Evolutionary conservation across 2,797 vertebrate species (phyloP), one percentile per base, ranked within the genome.

Genomic region (Poecile montanus): DNA sequence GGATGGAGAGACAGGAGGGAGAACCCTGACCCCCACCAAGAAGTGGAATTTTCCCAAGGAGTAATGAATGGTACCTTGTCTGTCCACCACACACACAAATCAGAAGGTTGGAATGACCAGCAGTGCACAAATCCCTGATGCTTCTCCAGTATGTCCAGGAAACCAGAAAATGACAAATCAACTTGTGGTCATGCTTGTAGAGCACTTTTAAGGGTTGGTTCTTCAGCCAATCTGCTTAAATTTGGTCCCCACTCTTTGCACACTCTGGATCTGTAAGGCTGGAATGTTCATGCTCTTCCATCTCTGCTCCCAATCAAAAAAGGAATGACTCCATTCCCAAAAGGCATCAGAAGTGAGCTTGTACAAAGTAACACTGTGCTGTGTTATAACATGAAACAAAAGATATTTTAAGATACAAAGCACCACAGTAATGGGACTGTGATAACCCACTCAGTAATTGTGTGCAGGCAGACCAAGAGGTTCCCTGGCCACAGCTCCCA

Each of bases 1-100:
- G 25, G 47, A 54, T 6, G 18, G 56, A 73, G 71, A 73, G 6
- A 30, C 23, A 51, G 53, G 7, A 70, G 25, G 29, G 11, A 62
- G n/a, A 76, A 45, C 32, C 8, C 66, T 63, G 6, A 50, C 1
- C 0, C 6, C n/a, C 0, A 0, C 13, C 67, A 51, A 26, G 42
- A 53, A 36, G 30, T 13, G 77, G 14, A 48, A 75, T 51, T 77
- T 71, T 7, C 26, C 18, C 16, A 48, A 89, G 63, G 16, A 88
- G 10, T 45, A 65, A 29, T 7, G 22, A 44, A 38, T 7, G 8
- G n/a, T 13, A 57, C 58, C 29, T 13, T 22, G 8, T 70, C 36
- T 83, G 29, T 7, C 22, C 71, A 51, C 36, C 21, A 34, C 21
- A 44, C 18, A 56, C 30, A 44, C 29, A 18, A 15, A 29, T 30